Base-by-base conservation (phyloP, 2,113 vertebrate species). In the Paraplagusia blochii region DNA sequence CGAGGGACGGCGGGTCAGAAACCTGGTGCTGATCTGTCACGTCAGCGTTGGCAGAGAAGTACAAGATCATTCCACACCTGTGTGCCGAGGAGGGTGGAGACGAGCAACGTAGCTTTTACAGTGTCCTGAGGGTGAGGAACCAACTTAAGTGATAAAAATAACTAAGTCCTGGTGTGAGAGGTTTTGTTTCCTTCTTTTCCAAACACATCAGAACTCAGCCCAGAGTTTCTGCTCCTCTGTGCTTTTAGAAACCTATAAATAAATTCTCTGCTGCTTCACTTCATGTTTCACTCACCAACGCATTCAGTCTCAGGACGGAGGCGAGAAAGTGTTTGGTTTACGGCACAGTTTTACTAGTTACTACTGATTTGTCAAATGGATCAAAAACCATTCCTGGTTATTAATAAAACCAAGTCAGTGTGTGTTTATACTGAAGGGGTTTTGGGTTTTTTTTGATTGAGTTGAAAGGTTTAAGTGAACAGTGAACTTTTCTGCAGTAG, bases 161-260 rank as follows among this genome's bases (percentile, higher is more conserved):
- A 65, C 69, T 64, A 34, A 51, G 64, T 85, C 69, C 76, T 57
- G 66, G 73, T 81, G 68, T 59, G 69, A 72, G 50, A 68, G 56
- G 61, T 69, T 68, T 82, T 87, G 74, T 76, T 81, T 77, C 79
- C 77, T 70, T 79, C 81, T 77, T 83, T 80, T 56, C 60, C 76
- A 77, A 84, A 44, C 74, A 83, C 53, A 45, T 76, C 82, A 86
- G 82, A 84, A 84, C 77, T 77, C 82, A 85, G 80, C 72, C 74
- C 81, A 81, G 80, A 79, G 83, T 80, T 77, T 79, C 72, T 75
- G 58, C 51, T 49, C 74, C 74, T 62, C 1, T 36, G 66, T 60
- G 82, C 84, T 87, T 82, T 88, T 77, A 85, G 69, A 84, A 80
- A 76, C 67, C 88, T 88, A 89, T 88, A 88, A 90, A 89, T 90